Conservation (phyloP, 53 echinoderm and acorn worm species). For the Actinopyga echinites region DNA sequence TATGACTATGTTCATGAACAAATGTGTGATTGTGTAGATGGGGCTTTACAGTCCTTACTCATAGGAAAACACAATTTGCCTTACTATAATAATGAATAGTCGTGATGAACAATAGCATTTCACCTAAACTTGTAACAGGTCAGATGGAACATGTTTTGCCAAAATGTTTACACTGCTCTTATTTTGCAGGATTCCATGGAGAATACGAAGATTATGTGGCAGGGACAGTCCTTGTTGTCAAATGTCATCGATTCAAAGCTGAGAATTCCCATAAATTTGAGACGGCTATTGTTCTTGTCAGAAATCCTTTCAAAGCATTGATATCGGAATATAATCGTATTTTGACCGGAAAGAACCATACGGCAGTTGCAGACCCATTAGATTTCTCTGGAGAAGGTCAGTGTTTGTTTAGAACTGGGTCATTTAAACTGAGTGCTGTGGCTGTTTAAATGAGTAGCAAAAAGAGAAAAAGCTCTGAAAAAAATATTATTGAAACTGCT, state of each 20-base stretch:
- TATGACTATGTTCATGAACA: too few species aligned
- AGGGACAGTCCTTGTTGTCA: conserved; percentile 19
- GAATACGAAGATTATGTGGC: conserved; percentile 9
- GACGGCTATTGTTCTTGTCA: conserved; percentile 4
- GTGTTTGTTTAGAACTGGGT: not conserved
- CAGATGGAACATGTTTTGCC: not conserved
- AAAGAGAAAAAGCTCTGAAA: too few species aligned
- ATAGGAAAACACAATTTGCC: too few species aligned
- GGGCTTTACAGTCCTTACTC: too few species aligned
- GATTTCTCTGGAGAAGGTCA: conserved; percentile 29
- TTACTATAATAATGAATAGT: too few species aligned
- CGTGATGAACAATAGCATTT: too few species aligned
- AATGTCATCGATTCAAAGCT: conserved; percentile 24
- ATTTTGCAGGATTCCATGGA: conserved; percentile 17
- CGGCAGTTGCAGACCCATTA: not conserved
- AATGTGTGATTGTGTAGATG: too few species aligned
- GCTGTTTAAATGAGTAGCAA: too few species aligned
- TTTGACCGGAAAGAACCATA: conserved; percentile 13
- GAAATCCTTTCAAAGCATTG: conserved; percentile 25
- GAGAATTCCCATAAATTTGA: conserved; percentile 9
- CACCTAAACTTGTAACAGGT: too few species aligned
- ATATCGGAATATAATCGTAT: conserved; percentile 31
- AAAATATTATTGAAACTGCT: too few species aligned
- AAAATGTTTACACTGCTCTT: not conserved
- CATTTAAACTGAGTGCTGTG: too few species aligned